phyloP scores from a whole-genome alignment of 2,797 vertebrate genomes.

The Alectoris magna region DNA sequence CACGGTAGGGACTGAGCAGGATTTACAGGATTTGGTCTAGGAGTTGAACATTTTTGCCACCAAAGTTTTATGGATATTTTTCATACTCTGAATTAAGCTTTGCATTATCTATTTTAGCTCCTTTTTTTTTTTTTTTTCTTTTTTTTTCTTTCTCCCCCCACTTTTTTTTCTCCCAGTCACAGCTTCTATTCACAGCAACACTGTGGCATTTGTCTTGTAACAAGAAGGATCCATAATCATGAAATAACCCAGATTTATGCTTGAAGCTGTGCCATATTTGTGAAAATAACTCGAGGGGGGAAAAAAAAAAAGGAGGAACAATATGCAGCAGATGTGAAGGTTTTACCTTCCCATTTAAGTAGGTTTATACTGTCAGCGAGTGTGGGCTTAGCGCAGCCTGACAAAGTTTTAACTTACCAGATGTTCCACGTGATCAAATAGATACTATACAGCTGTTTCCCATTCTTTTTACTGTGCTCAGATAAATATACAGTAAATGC shows the following conservation, averaged over 20 bases:
- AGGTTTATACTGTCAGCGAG: constrained; percentile 68
- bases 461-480: constrained; percentile 61
- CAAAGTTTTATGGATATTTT: constrained; percentile 7
- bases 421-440: constrained; percentile 65
- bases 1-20: neutral
- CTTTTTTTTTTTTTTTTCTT: neutral
- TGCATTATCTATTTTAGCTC: constrained; percentile 30
- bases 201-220: constrained; percentile 57
- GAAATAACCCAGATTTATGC: constrained; percentile 49
- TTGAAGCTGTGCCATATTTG: constrained; percentile 56
- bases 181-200: constrained; percentile 10
- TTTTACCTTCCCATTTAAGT: constrained; percentile 61
- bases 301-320: neutral
- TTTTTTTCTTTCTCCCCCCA: neutral
- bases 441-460: constrained; percentile 70
- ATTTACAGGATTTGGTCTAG: constrained; percentile 47
- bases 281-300: constrained; percentile 25
- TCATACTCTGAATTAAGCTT: constrained; percentile 36
- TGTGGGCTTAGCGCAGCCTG: constrained; percentile 65
- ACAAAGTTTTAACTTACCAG: constrained; percentile 62
- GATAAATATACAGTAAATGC: constrained; percentile 61
- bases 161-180: neutral
- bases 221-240: constrained; percentile 45
- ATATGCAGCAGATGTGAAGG: constrained; percentile 59
- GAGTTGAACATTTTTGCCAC: constrained; percentile 23